Evolutionary conservation across 2,888 invertebrate genomes (phyloP).

Genomic region (Drosophila niveifrons): DNA sequence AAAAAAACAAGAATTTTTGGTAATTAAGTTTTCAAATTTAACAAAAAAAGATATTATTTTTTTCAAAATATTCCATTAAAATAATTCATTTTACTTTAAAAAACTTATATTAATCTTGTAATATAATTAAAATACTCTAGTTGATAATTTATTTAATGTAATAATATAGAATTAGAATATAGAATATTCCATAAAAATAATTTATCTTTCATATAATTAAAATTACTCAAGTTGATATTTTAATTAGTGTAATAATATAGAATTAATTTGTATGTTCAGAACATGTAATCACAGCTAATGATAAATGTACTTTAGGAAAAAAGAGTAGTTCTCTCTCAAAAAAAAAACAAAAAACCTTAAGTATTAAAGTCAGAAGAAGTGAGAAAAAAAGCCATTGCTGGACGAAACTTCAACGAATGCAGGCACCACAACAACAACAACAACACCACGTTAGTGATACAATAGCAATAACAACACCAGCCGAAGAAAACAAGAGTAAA

Average conservation of each 20-base stretch:
- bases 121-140: no score
- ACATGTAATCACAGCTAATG: background rate
- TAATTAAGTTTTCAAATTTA: no score
- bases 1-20: no score
- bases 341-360: background rate
- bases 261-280: background rate
- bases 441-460: slow-evolving; percentile 9
- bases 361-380: background rate
- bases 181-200: no score
- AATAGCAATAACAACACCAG: background rate
- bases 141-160: no score
- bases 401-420: slow-evolving; percentile 13
- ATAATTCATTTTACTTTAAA: no score
- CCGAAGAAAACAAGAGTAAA: slow-evolving; percentile 20
- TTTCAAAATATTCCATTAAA: no score
- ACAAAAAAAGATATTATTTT: no score
- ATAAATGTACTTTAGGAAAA: background rate
- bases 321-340: background rate
- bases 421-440: slow-evolving; percentile 12
- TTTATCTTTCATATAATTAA: no score
- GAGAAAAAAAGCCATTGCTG: slow-evolving; percentile 18
- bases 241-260: background rate
- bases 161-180: no score
- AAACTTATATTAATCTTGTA: no score
- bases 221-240: background rate